A percentile compares a stretch with the other conserved stretches of the same genome.
Evolutionary conservation across 1,140 invertebrate genomes (phyloP).

Genomic region (Mizuhopecten yessoensis): DNA sequence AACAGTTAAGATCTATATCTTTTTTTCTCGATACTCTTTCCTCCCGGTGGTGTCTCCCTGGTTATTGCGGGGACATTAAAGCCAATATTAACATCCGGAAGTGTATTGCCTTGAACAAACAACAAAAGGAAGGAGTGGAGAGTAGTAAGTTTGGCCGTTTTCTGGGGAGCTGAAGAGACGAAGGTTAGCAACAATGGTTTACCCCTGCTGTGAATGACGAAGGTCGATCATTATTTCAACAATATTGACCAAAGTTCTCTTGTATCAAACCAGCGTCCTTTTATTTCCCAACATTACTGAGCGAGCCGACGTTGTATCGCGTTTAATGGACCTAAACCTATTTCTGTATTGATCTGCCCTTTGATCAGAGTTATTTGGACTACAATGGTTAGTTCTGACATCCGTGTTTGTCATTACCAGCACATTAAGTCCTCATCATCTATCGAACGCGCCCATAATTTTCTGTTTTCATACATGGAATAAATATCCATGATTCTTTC

Average conservation of each 20-base stretch:
- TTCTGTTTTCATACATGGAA: neutral
- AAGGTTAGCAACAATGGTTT: no score
- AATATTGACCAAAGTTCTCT: neutral
- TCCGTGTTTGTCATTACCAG: conserved; percentile 2
- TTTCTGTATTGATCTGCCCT: neutral
- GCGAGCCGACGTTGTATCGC: neutral
- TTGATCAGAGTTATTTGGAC: conserved; percentile 32
- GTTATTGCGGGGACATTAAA: no score
- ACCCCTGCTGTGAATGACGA: no score
- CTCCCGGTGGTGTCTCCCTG: no score
- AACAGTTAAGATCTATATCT: no score
- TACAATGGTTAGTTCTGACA: conserved; percentile 11
- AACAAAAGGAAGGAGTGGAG: no score
- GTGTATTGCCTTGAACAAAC: no score
- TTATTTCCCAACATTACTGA: neutral
- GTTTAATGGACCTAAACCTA: conserved; percentile 10
- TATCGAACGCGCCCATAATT: neutral
- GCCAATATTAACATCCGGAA: no score
- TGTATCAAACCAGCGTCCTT: neutral
- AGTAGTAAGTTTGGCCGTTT: no score
- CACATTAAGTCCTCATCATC: conserved; percentile 2
- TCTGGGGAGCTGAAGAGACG: no score
- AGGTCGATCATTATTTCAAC: neutral
- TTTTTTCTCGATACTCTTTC: no score
- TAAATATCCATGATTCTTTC: conserved; percentile 25